phyloP scores from a whole-genome alignment of 1,140 invertebrate species.

The Lepeophtheirus salmonis region DNA sequence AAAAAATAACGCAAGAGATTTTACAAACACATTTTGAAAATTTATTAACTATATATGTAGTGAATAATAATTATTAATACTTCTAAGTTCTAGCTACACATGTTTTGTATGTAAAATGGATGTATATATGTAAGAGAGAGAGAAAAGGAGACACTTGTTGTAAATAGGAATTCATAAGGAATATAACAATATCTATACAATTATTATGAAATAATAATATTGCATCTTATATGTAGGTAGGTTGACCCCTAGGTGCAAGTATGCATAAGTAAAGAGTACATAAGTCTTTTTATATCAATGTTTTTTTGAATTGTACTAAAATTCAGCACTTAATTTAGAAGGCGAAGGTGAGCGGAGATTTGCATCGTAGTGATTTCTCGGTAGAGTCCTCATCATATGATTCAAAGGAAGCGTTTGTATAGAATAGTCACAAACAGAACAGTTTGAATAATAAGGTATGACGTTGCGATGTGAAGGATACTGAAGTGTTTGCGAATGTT shows the following conservation, averaged over 20 bases:
- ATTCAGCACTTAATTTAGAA: neutral
- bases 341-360: neutral
- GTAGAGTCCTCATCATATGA: neutral
- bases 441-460: slow-evolving; percentile 1
- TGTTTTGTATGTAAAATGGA: neutral
- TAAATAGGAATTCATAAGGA: no score
- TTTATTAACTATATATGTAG: no score
- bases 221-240: no score
- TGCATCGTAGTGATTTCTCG: neutral
- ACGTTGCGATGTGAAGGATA: neutral
- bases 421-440: slow-evolving; percentile 6
- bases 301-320: neutral
- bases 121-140: neutral
- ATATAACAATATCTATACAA: no score
- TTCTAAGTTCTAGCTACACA: neutral
- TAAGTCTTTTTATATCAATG: neutral
- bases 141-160: neutral
- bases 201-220: no score
- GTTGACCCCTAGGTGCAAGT: neutral
- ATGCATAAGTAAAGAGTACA: neutral
- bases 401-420: slow-evolving; percentile 7
- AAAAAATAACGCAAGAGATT: no score
- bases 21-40: no score
- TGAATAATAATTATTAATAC: no score
- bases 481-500: neutral